phyloP scores from a whole-genome alignment of 2,113 vertebrate species.

The Cettia cetti region DNA sequence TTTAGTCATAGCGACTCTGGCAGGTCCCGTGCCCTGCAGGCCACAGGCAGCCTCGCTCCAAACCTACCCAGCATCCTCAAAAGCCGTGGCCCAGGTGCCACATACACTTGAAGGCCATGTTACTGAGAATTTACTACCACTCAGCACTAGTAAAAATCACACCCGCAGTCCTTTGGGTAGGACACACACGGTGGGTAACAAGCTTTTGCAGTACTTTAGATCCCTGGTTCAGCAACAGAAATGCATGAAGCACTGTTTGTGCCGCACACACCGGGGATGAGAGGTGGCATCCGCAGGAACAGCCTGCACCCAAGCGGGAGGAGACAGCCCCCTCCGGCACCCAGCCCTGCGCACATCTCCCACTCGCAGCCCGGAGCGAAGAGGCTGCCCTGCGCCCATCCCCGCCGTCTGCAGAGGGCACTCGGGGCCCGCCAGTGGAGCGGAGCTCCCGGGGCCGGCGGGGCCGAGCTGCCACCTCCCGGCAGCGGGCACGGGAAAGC shows the following conservation, averaged over 20 bases:
- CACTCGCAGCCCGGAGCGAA: fast-evolving
- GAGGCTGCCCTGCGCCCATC: background rate
- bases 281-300: too few species aligned
- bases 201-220: background rate
- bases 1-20: background rate
- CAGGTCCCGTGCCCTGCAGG: background rate
- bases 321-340: background rate
- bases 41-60: background rate
- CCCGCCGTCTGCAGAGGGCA: slow-evolving; percentile 57
- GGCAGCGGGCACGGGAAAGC: background rate
- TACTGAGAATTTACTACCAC: background rate
- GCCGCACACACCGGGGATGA: background rate
- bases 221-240: background rate
- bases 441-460: background rate
- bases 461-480: background rate
- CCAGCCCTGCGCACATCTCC: background rate
- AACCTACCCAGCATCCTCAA: background rate
- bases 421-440: background rate
- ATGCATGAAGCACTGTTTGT: fast-evolving
- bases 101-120: fast-evolving
- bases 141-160: background rate
- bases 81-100: background rate
- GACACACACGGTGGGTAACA: fast-evolving
- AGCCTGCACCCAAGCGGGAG: background rate
- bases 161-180: background rate